A percentile compares a stretch with the other conserved stretches of the same genome.
Conservation (phyloP, 2,797 vertebrate species). For the Eulemur coronatus region DNA sequence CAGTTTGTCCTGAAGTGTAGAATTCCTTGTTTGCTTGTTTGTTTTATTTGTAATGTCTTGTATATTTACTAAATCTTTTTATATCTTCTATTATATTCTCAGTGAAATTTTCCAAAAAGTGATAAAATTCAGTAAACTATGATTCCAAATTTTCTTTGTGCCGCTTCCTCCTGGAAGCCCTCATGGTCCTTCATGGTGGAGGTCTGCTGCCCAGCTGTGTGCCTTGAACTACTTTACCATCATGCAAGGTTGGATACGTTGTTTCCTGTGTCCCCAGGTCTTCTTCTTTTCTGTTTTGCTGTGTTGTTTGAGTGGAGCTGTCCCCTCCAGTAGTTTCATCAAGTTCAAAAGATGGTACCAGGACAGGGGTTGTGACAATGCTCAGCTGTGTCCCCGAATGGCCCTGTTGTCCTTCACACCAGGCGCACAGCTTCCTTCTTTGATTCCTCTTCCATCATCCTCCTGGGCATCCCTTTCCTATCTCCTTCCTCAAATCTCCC, state of each 20-base stretch:
- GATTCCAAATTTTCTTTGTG: neutral
- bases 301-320: rapidly evolving
- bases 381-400: rapidly evolving
- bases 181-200: neutral
- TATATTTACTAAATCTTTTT: neutral
- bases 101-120: neutral
- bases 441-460: rapidly evolving
- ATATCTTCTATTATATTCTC: neutral
- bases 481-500: rapidly evolving
- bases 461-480: rapidly evolving
- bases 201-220: rapidly evolving
- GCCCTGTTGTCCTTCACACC: rapidly evolving
- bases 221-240: neutral
- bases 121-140: neutral
- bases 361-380: neutral
- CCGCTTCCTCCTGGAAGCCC: neutral
- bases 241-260: rapidly evolving
- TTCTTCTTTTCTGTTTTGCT: neutral
- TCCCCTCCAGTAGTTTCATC: neutral
- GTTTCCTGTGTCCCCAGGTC: rapidly evolving
- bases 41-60: neutral
- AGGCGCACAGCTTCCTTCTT: rapidly evolving
- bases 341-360: neutral
- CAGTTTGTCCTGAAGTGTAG: neutral
- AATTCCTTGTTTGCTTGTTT: neutral